phyloP scores from a whole-genome alignment of 2,888 invertebrate genomes.

The Pilophorus perplexus region DNA sequence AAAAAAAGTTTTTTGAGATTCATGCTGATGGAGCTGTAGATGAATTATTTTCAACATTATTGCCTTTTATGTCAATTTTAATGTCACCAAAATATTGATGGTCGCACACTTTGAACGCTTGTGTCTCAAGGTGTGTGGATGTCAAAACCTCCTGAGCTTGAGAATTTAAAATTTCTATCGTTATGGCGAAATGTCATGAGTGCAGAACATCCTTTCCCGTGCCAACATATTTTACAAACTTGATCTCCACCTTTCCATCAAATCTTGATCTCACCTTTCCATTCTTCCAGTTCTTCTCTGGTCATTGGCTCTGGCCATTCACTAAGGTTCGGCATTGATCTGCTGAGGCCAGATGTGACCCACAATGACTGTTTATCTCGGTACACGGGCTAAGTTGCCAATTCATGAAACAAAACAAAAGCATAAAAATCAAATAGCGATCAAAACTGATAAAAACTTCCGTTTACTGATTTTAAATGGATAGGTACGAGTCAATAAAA shows the following conservation, averaged over 20 bases:
- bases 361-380: conserved; percentile 54
- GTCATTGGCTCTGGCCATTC: conserved; percentile 58
- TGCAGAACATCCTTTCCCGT: not conserved
- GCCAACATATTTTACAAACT: too few species aligned
- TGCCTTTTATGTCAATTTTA: not conserved
- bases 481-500: too few species aligned
- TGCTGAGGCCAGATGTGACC: conserved; percentile 41
- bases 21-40: too few species aligned
- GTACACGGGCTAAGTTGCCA: conserved; percentile 64
- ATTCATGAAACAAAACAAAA: not conserved
- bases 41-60: too few species aligned
- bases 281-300: conserved; percentile 27
- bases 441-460: too few species aligned
- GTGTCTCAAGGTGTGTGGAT: too few species aligned
- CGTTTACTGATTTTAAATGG: too few species aligned
- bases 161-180: too few species aligned
- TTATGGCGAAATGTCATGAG: too few species aligned
- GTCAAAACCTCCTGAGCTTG: too few species aligned
- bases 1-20: too few species aligned
- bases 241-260: not conserved
- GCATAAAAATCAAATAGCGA: too few species aligned
- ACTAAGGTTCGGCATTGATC: conserved; percentile 62
- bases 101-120: not conserved
- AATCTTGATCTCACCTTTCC: conserved; percentile 6
- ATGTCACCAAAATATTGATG: not conserved